Evolutionary conservation across 2,797 vertebrate genomes (phyloP), one percentile per base, ranked within the genome.

Genomic region (Gymnoscopelus microlampas): DNA sequence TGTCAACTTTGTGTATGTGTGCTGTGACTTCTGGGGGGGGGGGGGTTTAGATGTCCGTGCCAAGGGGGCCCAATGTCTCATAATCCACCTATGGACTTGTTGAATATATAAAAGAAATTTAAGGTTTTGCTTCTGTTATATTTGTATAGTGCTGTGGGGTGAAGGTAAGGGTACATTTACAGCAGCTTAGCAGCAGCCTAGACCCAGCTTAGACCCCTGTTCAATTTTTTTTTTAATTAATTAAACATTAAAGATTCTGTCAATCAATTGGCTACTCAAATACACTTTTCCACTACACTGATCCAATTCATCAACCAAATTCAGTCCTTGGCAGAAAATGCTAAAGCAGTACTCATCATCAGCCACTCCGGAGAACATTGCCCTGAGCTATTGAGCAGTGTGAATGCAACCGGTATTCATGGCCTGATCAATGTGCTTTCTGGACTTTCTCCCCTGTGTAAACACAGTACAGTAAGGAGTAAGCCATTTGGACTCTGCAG

Each of bases 171-270:
- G 63, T 53, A 76, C 78, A 79, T 89, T 89, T 87, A 89, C 73
- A 87, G 73, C 84, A 74, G 75, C 73, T 79, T 2, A 72, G 53
- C 49, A 14, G 85, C 78, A 76, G 78, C 87, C 4, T 32, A 32
- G 29, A 32, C 32, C 32, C 32, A 63, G 56, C 74, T 77, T 70
- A 87, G 85, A 81, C 87, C 89, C 87, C 89, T 86, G 80, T 83
- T 86, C 85, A 90, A 89, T 91, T 35, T 35, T n/a, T n/a, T n/a
- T n/a, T n/a, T n/a, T n/a, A 5, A 35, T 88, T 91, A 78, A 89
- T 88, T 69, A 81, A 71, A 53, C 89, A 91, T 91, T 87, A 91
- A 92, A 92, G 89, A 92, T 91, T 90, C 88, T 85, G 65, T 70
- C 68, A 72, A 74, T 76, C 71, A 84, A 71, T 70, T 76, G 77